phyloP scores from a whole-genome alignment of 2,113 vertebrate species.

The Daubentonia madagascariensis region DNA sequence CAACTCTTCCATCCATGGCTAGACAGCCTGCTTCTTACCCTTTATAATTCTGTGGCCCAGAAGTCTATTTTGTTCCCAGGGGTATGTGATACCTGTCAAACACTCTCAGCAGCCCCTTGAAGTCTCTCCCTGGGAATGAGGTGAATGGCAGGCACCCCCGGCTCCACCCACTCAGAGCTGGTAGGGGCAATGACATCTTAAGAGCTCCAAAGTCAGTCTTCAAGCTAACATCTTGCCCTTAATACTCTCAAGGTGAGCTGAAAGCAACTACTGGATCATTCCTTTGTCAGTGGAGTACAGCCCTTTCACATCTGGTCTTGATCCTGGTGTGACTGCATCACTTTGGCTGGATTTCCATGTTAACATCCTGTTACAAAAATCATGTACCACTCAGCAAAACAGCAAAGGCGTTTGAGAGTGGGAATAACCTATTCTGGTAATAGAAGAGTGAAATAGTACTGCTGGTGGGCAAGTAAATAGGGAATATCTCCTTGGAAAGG shows the following conservation, averaged over 20 bases:
- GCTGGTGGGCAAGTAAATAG: background rate
- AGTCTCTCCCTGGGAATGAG: background rate
- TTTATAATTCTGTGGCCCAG: background rate
- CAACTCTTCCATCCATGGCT: background rate
- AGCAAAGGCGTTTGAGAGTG: background rate
- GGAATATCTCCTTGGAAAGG: background rate
- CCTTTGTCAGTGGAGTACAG: background rate
- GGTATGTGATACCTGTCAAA: background rate
- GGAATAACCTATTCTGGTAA: background rate
- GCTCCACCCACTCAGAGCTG: background rate
- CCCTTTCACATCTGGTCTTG: background rate
- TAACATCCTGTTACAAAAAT: background rate
- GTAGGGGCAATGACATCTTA: background rate
- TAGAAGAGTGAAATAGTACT: background rate
- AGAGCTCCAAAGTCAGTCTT: background rate
- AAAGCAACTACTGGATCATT: background rate
- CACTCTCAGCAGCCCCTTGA: background rate
- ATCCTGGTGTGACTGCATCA: background rate
- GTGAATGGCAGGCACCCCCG: background rate
- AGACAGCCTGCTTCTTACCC: background rate
- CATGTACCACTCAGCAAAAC: background rate
- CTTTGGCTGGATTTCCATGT: background rate
- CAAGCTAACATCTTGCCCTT: background rate
- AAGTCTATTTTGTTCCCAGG: background rate
- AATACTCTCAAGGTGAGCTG: background rate